Evolutionary conservation across 2,113 vertebrate genomes (phyloP), one percentile per base, ranked within the genome.

Genomic region (Arvicanthis niloticus): DNA sequence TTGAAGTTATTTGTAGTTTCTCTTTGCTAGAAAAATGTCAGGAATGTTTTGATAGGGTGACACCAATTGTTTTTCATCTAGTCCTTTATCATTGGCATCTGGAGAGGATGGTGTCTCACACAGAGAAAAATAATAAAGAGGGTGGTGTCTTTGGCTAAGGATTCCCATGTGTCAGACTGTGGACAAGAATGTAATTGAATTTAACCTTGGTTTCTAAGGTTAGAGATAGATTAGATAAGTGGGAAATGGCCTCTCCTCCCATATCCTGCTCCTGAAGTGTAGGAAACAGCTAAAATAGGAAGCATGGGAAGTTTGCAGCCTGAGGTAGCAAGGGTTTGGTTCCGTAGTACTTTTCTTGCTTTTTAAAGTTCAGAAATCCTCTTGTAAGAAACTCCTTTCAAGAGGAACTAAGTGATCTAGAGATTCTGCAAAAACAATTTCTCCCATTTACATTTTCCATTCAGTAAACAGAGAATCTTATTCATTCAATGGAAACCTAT

Each of bases 221-320:
- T 65, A 97, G 90, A 92, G 91, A 93, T 76, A 92, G 90, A 97
- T 95, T 76, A 96, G 97, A 97, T 96, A 94, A 97, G 93, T 94
- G 96, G 96, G 93, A 96, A 97, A 42, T 40, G 90, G 70, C 86
- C 80, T 67, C 93, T 96, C 96, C 94, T 96, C 76, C 91, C 72
- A 78, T 82, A 93, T 98, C 98, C 98, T 98, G 97, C 88, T 89
- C 73, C 58, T 76, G 93, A 89, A 92, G 94, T 96, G 88, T 75
- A 97, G 97, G 98, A 98, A 98, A 93, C 96, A 88, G 96, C 97
- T 97, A 96, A 98, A 98, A 98, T 98, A 97, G 92, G 56, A 73
- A 89, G 85, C 60, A 93, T 53, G 94, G 98, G 96, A 97, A 97
- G 96, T 89, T 96, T 88, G 94, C 93, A 88, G 45, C 76, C 82